Evolutionary conservation across 2,797 vertebrate genomes (phyloP).

Genomic region (Rhinatrema bivittatum): DNA sequence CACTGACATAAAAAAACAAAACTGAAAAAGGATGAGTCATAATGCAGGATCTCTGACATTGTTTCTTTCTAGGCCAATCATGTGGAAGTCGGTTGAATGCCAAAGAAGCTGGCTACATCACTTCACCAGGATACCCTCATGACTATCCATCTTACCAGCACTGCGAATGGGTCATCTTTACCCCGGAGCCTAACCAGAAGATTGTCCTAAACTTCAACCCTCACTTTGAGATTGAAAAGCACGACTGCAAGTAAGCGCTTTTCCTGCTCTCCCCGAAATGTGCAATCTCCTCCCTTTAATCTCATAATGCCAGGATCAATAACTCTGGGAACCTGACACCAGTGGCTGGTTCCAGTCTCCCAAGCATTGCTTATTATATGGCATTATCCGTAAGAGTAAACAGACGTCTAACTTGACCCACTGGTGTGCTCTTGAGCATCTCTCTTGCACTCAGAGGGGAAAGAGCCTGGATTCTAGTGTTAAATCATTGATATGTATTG

Average conservation of each 20-base stretch:
- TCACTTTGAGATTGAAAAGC: constrained; percentile 95
- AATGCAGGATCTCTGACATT: too few species aligned
- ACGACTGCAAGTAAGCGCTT: constrained; percentile 89
- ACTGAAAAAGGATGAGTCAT: too few species aligned
- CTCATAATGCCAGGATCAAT: accelerated
- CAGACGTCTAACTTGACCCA: neutral
- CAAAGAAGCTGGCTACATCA: constrained; percentile 91
- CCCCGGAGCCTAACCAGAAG: constrained; percentile 86
- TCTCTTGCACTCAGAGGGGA: neutral
- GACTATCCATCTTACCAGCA: constrained; percentile 95
- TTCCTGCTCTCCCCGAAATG: neutral
- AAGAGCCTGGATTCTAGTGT: neutral
- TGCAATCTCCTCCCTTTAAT: neutral
- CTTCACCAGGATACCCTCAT: constrained; percentile 91
- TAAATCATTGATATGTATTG: constrained; percentile 1
- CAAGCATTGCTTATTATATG: neutral
- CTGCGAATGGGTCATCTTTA: constrained; percentile 90
- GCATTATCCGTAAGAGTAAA: constrained; percentile 7
- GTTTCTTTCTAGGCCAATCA: constrained; percentile 46
- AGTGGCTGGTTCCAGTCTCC: neutral
- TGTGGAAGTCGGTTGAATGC: constrained; percentile 86
- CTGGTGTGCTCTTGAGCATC: neutral
- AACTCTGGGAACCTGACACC: neutral
- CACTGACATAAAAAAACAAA: too few species aligned
- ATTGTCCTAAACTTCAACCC: constrained; percentile 98